A percentile compares a stretch with the other conserved stretches of the same genome.
phyloP scores from a whole-genome alignment of 2,113 vertebrate species.

The Cacatua alba region DNA sequence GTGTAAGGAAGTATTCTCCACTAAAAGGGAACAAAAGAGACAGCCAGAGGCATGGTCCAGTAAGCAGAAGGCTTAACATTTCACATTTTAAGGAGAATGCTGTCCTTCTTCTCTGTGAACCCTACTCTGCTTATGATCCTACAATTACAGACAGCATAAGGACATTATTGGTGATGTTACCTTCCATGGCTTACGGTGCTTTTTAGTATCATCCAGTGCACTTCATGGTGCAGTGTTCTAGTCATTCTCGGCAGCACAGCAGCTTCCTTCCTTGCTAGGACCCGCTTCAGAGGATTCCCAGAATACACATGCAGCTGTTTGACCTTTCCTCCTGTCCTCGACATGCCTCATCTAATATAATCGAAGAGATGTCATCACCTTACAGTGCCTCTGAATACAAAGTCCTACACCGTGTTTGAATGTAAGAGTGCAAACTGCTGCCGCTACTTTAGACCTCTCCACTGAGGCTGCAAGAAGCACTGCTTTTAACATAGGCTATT shows the following conservation, averaged over 20 bases:
- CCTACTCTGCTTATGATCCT: neutral
- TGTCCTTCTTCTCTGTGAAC: neutral
- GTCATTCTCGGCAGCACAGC: neutral
- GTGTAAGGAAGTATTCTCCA: neutral
- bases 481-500: neutral
- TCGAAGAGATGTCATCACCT: constrained; percentile 8
- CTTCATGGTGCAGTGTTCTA: neutral
- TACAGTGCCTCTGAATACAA: neutral
- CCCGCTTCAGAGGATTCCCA: neutral
- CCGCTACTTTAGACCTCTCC: neutral
- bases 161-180: neutral
- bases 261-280: neutral
- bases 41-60: neutral
- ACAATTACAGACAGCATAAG: neutral
- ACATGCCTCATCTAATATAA: constrained; percentile 18
- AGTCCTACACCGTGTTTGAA: neutral
- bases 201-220: neutral
- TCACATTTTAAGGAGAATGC: neutral
- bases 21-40: neutral
- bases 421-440: neutral
- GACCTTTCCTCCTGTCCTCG: constrained; percentile 34
- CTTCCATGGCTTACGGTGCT: neutral
- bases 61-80: neutral
- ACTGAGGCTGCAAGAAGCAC: neutral
- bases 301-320: constrained; percentile 13